Evolutionary conservation across 2,888 invertebrate genomes (phyloP).

Genomic region (Digitonthophagus gazella): DNA sequence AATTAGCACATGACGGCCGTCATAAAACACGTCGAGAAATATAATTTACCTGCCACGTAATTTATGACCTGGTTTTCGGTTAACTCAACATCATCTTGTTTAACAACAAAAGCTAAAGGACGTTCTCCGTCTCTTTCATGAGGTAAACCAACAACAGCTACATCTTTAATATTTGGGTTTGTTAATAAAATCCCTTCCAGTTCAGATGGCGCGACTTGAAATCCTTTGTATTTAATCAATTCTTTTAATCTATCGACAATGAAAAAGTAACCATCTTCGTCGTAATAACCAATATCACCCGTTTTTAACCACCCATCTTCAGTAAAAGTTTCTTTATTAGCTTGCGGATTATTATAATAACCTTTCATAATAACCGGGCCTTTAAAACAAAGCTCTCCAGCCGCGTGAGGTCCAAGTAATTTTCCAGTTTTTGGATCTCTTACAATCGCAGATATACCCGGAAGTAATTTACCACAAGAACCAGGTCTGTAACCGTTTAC

Average conservation of each 20-base stretch:
- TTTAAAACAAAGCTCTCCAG: constrained; percentile 80
- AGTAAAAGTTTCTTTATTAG: constrained; percentile 65
- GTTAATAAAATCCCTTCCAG: constrained; percentile 74
- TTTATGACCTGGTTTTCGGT: constrained; percentile 47
- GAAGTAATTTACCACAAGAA: constrained; percentile 62
- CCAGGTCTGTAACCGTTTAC: constrained; percentile 53
- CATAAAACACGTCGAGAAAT: background rate
- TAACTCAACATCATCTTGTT: constrained; percentile 54
- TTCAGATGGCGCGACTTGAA: constrained; percentile 77
- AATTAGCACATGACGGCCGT: background rate
- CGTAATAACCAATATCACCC: constrained; percentile 82
- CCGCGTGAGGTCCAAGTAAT: constrained; percentile 59
- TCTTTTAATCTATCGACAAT: constrained; percentile 86
- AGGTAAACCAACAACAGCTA: constrained; percentile 78
- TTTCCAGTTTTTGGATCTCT: constrained; percentile 62
- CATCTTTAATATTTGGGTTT: constrained; percentile 70
- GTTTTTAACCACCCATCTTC: constrained; percentile 73
- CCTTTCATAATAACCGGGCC: constrained; percentile 62
- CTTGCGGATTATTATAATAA: constrained; percentile 67
- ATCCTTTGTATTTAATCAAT: constrained; percentile 87
- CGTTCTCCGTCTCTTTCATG: constrained; percentile 72
- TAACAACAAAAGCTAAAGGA: constrained; percentile 74
- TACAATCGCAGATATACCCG: constrained; percentile 62
- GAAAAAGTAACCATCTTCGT: constrained; percentile 72
- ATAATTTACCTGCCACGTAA: constrained; percentile 50